Conservation (phyloP, 2,113 vertebrate genomes). For the Elephas maximus region DNA sequence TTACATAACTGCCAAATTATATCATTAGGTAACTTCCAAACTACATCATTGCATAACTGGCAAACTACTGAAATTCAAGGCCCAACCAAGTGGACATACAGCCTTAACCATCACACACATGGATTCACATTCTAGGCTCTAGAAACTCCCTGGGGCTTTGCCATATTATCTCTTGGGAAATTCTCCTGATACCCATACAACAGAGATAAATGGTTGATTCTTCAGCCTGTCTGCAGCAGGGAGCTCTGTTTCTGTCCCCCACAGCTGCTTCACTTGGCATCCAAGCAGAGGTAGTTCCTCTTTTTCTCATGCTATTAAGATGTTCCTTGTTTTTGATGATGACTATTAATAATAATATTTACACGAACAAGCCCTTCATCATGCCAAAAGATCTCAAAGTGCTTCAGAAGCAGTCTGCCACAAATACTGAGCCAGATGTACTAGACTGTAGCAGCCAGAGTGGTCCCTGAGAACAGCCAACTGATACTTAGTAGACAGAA, state of each 20-base stretch:
- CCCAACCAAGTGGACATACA: too few species aligned
- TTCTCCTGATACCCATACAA: background rate
- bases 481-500: background rate
- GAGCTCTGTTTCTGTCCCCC: background rate
- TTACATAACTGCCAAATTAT: too few species aligned
- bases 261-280: conserved; percentile 43
- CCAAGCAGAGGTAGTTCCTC: conserved; percentile 30
- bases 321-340: conserved; percentile 71
- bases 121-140: background rate
- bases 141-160: background rate
- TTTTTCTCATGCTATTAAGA: conserved; percentile 58
- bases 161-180: background rate
- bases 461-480: background rate
- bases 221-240: background rate
- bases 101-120: too few species aligned
- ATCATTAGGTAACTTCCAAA: too few species aligned
- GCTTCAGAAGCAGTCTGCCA: conserved; percentile 26
- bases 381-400: conserved; percentile 47
- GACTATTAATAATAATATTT: conserved; percentile 77
- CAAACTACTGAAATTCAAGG: too few species aligned
- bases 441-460: background rate
- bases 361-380: background rate
- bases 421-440: conserved; percentile 28
- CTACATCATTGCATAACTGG: too few species aligned
- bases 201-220: background rate